These are phyloP conservation scores for Pleuronectes platessa DNA, from an alignment of 2,113 vertebrate species.

Conservation along the genomic window DNA sequence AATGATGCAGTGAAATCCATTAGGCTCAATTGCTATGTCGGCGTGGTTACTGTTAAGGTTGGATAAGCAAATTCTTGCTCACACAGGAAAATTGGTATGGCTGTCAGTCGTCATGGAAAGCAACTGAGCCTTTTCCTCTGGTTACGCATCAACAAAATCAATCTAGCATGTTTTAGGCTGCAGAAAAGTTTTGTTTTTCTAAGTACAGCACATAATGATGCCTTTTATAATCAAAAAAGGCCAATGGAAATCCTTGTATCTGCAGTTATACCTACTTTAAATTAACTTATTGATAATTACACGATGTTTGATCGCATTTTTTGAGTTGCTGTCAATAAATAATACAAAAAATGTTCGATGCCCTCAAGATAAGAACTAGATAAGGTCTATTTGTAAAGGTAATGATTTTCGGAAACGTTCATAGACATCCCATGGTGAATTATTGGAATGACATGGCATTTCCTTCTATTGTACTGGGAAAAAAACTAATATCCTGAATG, in stretches of 20 bases:
- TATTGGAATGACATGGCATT: conserved; percentile 50
- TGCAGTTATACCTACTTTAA: not conserved
- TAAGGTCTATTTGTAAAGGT: conserved; percentile 5
- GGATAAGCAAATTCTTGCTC: conserved; percentile 76
- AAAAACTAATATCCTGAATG: conserved; percentile 14
- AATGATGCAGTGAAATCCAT: conserved; percentile 74
- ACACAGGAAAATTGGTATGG: conserved; percentile 69
- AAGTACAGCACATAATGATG: not conserved
- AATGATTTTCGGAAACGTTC: conserved; percentile 8
- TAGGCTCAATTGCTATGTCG: conserved; percentile 75
- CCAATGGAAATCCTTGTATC: not conserved
- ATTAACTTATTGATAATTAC: not conserved
- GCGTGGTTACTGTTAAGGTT: conserved; percentile 70
- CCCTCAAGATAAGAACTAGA: not conserved
- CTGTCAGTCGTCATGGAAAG: conserved; percentile 61
- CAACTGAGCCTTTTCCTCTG: conserved; percentile 58
- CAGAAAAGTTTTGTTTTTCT: conserved; percentile 3
- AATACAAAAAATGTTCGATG: not conserved
- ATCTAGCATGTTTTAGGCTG: conserved; percentile 20
- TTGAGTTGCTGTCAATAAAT: not conserved
- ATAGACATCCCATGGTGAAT: conserved; percentile 7
- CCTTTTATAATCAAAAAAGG: not conserved
- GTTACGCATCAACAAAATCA: conserved; percentile 38
- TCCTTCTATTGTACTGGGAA: conserved; percentile 30
- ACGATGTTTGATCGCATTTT: not conserved